phyloP scores from a whole-genome alignment of 2,113 vertebrate genomes.

The Eurypyga helias region DNA sequence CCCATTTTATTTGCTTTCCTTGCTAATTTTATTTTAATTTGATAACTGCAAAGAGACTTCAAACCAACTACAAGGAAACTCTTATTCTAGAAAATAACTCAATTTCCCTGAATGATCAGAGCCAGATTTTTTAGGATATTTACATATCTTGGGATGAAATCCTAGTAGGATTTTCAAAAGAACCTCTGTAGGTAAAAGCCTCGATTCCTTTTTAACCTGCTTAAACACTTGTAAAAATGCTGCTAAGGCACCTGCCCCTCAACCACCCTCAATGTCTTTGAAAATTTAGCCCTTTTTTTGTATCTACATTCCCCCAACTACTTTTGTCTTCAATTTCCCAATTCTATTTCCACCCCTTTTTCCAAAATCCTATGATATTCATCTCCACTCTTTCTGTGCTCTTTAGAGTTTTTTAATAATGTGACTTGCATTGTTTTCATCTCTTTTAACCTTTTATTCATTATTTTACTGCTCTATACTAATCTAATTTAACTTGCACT shows the following conservation, averaged over 20 bases:
- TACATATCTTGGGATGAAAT: not conserved
- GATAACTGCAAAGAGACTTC: not conserved
- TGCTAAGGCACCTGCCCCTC: not conserved
- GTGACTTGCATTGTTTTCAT: not conserved
- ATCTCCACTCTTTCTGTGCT: not conserved
- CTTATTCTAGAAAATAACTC: constrained; percentile 17
- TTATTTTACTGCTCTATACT: not conserved
- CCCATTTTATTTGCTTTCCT: constrained; percentile 22
- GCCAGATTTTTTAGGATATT: constrained; percentile 12
- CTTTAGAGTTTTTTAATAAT: not conserved
- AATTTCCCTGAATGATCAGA: not conserved
- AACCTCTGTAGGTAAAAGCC: not conserved
- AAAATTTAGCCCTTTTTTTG: not conserved
- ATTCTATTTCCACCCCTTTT: not conserved
- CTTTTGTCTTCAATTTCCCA: not conserved
- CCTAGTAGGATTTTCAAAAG: not conserved
- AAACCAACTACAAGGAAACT: not conserved
- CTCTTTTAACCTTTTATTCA: not conserved
- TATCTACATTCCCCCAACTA: not conserved
- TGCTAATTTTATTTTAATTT: constrained; percentile 24
- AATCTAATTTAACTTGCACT: not conserved
- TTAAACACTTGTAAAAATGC: constrained; percentile 7
- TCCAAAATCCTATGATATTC: not conserved
- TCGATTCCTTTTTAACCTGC: constrained; percentile 11
- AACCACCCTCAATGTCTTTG: not conserved